phyloP scores from a whole-genome alignment of 2,113 vertebrate species.

The Struthidea cinerea region DNA sequence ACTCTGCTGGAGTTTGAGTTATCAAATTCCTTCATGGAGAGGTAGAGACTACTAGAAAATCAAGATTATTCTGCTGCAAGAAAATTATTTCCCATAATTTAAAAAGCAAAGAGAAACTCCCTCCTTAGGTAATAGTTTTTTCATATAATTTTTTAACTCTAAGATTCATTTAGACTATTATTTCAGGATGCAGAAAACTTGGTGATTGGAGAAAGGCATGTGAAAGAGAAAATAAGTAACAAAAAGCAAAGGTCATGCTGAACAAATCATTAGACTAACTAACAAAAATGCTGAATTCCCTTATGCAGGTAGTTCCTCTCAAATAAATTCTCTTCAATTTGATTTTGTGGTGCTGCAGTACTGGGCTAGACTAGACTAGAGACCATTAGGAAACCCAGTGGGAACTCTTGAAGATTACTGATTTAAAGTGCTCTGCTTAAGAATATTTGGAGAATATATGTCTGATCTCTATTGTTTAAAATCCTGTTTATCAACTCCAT shows the following conservation, averaged over 20 bases:
- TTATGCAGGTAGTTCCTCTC: neutral
- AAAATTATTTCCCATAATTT: neutral
- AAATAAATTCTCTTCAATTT: neutral
- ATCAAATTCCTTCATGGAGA: neutral
- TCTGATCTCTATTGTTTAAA: neutral
- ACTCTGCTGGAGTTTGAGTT: neutral
- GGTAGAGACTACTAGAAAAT: neutral
- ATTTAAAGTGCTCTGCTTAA: neutral
- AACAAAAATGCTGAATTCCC: neutral
- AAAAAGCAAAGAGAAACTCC: neutral
- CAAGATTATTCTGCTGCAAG: neutral
- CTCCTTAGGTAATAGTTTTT: neutral
- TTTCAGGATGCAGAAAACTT: neutral
- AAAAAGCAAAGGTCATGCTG: neutral
- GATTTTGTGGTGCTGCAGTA: neutral
- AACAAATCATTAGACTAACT: neutral
- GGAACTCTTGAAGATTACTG: neutral
- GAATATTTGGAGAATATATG: neutral
- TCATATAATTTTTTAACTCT: neutral
- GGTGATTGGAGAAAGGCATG: neutral
- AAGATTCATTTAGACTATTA: neutral
- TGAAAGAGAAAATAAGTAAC: neutral
- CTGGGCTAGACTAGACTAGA: neutral
- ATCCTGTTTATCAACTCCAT: neutral
- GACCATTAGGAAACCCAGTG: neutral